Percentiles rank a stretch among this genome's conserved stretches.
Evolutionary conservation across 2,888 invertebrate genomes (phyloP).

Genomic region (Rhaphigaster nebulosa): DNA sequence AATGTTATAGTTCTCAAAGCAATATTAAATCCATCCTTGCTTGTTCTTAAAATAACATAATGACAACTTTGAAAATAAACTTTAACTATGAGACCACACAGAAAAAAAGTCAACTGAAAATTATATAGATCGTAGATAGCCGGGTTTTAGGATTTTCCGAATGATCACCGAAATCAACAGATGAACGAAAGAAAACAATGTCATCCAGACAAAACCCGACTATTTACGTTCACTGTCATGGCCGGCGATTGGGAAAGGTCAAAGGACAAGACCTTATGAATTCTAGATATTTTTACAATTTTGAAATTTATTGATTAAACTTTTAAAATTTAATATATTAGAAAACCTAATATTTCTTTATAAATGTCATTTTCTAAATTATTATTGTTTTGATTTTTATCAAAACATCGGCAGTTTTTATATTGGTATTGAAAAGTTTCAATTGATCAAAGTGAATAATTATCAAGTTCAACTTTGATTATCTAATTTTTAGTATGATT

Average conservation of each 20-base stretch:
- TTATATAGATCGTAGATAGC: conserved; percentile 15
- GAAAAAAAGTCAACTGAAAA: conserved; percentile 1
- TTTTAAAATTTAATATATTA: background rate
- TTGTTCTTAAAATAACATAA: background rate
- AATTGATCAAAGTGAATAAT: background rate
- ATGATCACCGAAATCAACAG: conserved; percentile 15
- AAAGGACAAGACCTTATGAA: conserved; percentile 2
- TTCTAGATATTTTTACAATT: background rate
- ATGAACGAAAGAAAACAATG: conserved; percentile 30
- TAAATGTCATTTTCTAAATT: background rate
- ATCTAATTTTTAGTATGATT: background rate
- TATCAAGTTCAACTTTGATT: background rate
- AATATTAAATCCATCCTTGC: background rate
- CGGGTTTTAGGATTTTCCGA: background rate
- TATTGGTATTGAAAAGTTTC: background rate
- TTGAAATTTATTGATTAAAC: background rate
- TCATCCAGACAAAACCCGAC: conserved; percentile 45
- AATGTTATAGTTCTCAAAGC: background rate
- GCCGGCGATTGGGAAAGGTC: conserved; percentile 45
- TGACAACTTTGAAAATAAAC: conserved; percentile 11
- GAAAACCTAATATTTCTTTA: background rate
- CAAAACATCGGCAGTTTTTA: background rate
- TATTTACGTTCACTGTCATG: conserved; percentile 50
- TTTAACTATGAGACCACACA: background rate
- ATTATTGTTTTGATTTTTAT: background rate